Conservation (phyloP, 2,797 vertebrate species). For the Falco biarmicus region DNA sequence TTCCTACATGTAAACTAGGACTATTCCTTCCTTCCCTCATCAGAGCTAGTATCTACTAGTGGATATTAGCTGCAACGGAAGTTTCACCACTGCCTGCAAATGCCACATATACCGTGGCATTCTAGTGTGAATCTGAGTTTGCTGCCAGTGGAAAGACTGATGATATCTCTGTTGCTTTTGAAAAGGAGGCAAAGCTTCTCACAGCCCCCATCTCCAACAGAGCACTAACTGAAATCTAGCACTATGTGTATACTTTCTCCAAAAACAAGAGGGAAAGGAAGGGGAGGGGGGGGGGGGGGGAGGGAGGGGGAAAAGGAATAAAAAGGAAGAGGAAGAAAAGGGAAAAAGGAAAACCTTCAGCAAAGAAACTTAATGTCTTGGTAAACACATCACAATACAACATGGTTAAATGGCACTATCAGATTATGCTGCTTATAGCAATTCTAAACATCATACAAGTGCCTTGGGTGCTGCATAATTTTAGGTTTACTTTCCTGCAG, state of each 20-base stretch:
- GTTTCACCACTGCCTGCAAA: background rate
- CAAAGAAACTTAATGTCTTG: background rate
- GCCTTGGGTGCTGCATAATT: background rate
- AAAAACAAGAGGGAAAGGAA: background rate
- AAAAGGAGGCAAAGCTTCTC: background rate
- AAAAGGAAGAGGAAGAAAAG: too few relatives aligned
- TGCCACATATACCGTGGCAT: background rate
- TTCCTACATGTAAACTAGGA: background rate
- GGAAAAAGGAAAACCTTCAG: background rate
- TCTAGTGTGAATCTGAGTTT: background rate
- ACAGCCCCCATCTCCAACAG: background rate
- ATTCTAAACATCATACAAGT: background rate
- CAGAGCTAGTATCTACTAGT: background rate
- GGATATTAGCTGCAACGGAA: background rate
- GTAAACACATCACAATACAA: background rate
- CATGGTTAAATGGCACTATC: background rate
- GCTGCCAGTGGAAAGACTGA: background rate
- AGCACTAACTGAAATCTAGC: background rate
- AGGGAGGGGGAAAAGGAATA: too few relatives aligned
- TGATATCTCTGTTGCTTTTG: background rate
- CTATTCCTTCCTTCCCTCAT: background rate
- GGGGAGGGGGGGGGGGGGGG: accelerated
- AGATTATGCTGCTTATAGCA: background rate
- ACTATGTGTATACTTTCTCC: background rate
- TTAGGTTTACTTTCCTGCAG: background rate